These are phyloP conservation scores for Pogonomyrmex barbatus DNA, from an alignment of 1,140 invertebrate species.

Conservation along the genomic window DNA sequence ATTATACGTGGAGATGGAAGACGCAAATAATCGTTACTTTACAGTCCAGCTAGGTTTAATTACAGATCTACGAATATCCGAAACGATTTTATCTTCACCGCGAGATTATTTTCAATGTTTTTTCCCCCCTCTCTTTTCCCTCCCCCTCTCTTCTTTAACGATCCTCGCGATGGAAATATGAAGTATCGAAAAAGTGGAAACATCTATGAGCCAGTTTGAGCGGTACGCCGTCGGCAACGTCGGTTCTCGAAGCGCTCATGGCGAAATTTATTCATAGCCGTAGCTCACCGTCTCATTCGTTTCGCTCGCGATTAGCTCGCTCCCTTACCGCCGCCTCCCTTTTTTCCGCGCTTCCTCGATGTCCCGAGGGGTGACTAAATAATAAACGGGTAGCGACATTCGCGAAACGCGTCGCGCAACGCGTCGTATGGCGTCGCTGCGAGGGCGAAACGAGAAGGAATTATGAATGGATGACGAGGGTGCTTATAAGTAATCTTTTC, in stretches of 20 bases:
- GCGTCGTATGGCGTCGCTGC: conserved; percentile 25
- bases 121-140: too few species aligned
- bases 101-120: not conserved
- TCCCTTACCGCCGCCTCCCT: conserved; percentile 5
- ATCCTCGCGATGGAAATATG: not conserved
- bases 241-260: conserved; percentile 43
- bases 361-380: conserved; percentile 67
- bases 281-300: conserved; percentile 60
- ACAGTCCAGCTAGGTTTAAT: not conserved
- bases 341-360: conserved; percentile 59
- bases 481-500: conserved; percentile 52
- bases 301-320: conserved; percentile 64
- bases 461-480: conserved; percentile 52
- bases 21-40: not conserved
- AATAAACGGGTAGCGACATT: conserved; percentile 67
- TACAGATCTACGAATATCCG: not conserved
- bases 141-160: not conserved
- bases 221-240: not conserved
- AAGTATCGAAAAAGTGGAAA: conserved; percentile 14
- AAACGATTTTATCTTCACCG: not conserved
- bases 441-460: conserved; percentile 44
- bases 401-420: conserved; percentile 53
- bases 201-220: conserved; percentile 4
- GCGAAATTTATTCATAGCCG: conserved; percentile 74
- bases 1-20: not conserved